These are phyloP conservation scores for Daubentonia madagascariensis DNA, from an alignment of 2,113 vertebrate genomes.

Conservation along the genomic window DNA sequence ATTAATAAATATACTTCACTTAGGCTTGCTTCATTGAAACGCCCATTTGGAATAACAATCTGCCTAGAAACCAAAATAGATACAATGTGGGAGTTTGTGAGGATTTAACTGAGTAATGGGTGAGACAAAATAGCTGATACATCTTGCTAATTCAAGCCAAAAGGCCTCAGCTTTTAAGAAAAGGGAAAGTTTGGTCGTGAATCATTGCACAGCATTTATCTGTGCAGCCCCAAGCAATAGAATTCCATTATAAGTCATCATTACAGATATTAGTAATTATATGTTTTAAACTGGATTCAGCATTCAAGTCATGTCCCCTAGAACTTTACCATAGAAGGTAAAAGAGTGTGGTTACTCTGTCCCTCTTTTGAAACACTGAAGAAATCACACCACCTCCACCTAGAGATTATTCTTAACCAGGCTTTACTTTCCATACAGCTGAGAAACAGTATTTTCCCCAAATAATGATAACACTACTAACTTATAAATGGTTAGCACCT, in stretches of 20 bases:
- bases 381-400: not conserved
- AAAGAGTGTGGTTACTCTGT: not conserved
- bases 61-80: not conserved
- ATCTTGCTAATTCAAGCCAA: not conserved
- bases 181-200: not conserved
- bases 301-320: not conserved
- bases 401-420: not conserved
- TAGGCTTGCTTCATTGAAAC: not conserved
- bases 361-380: not conserved
- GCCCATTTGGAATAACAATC: not conserved
- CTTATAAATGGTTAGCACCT: not conserved
- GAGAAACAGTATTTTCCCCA: not conserved
- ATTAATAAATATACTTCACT: not conserved
- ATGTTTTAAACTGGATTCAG: not conserved
- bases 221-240: not conserved
- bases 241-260: not conserved
- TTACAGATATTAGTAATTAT: not conserved
- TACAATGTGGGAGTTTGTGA: not conserved
- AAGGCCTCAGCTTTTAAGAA: not conserved
- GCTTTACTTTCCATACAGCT: not conserved
- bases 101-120: not conserved
- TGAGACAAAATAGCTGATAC: not conserved
- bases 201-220: not conserved
- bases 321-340: not conserved
- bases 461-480: not conserved